Evolutionary conservation across 2,888 invertebrate species (phyloP), one percentile per base, ranked within the genome.

Genomic region (Mechanitis mazaeus): DNA sequence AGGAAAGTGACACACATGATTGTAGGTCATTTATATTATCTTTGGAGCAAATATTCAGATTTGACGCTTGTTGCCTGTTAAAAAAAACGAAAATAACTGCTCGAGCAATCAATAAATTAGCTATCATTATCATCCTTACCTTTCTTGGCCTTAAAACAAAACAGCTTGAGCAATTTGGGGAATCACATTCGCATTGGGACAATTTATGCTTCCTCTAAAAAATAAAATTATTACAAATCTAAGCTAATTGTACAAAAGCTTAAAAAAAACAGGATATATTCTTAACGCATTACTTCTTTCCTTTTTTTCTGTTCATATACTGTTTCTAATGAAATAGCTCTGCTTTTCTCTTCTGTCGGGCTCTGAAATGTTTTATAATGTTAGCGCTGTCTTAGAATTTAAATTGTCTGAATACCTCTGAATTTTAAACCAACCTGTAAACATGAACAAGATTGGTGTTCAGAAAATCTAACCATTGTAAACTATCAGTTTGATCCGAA

Each of bases 141-240:
- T 50, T 76, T 69, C 70, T 69, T 4, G 77, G 78, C 59, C 60
- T 72, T 59, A 53, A 64, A 38, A 78, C 76, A 64, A 78, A 78
- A 64, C 78, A 79, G 45, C 68, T 72, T 31, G 70, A 71, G 61
- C 78, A 79, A 0, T 12, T 63, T 11, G 74, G 75, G 0, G 68
- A 64, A 47, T 69, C 42, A 61, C 78, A 78, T 67, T 78, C 77
- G 68, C 77, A 78, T 55, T 65, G 56, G 47, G 65, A 59, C n/a
- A 46, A 35, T 1, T 64, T 69, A 59, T 69, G 72, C 65, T 73
- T 72, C 61, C 69, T 69, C 66, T 71, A 68, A 28, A 60, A 62
- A 50, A 59, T 38, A 45, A 45, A 45, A 45, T 11, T 45, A 38
- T 28, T 35, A 31, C 33, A 42, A 9, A 50, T 28, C 31, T 3